Percentiles rank a stretch among this genome's conserved stretches.
phyloP scores from a whole-genome alignment of 64 coral and sea anemone species.

The Dendronephthya gigantea region DNA sequence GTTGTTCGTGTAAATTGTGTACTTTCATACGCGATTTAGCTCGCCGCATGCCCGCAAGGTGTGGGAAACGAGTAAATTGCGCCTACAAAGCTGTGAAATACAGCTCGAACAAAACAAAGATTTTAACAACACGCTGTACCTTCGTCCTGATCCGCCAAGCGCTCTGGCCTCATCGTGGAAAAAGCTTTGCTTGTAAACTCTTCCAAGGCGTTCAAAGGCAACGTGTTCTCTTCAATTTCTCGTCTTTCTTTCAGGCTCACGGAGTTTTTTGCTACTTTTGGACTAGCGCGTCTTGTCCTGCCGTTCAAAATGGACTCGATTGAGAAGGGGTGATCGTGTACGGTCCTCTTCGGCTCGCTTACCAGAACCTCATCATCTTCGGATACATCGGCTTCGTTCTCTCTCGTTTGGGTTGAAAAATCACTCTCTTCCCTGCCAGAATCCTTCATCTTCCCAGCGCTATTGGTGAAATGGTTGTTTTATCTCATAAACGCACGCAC shows the following conservation, averaged over 20 bases:
- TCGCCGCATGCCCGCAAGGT: not conserved
- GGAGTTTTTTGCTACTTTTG: not conserved
- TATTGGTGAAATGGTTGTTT: not conserved
- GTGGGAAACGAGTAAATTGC: not conserved
- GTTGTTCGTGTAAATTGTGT: too few species aligned
- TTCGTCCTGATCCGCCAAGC: not conserved
- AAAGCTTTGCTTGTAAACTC: conserved; percentile 21
- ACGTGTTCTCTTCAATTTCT: not conserved
- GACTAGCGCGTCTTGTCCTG: not conserved
- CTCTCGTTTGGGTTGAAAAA: not conserved
- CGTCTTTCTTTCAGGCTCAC: not conserved
- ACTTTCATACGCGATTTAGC: too few species aligned
- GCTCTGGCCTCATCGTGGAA: not conserved
- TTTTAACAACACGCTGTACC: not conserved
- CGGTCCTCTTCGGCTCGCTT: not conserved
- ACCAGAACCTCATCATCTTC: not conserved
- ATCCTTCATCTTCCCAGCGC: not conserved
- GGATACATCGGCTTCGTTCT: not conserved
- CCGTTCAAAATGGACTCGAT: conserved; percentile 11
- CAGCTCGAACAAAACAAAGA: not conserved
- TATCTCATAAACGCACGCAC: not conserved
- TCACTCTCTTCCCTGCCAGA: not conserved
- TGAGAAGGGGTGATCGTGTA: not conserved
- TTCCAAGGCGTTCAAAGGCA: not conserved
- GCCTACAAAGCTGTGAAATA: not conserved